Evolutionary conservation across 2,888 invertebrate genomes (phyloP).

Genomic region (Megastigmus dorsalis): DNA sequence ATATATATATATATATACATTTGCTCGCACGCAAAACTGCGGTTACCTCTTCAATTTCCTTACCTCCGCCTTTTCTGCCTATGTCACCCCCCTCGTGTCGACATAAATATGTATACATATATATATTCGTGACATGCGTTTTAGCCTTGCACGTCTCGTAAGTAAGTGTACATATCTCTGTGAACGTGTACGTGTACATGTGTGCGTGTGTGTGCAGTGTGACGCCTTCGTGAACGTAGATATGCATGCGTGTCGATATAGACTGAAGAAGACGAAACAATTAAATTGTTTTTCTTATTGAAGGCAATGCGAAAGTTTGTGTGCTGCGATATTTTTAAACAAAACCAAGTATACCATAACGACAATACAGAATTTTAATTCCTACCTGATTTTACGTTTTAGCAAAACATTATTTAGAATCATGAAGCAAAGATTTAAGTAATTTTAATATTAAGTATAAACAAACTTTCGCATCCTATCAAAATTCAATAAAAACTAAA

Average conservation of each 20-base stretch:
- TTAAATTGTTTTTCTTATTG: background rate
- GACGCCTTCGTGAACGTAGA: slow-evolving; percentile 5
- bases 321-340: no score
- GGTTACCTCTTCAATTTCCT: background rate
- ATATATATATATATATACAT: background rate
- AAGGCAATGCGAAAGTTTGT: background rate
- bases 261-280: background rate
- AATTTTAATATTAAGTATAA: no score
- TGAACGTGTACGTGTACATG: slow-evolving; percentile 47
- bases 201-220: background rate
- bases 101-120: no score
- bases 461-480: no score
- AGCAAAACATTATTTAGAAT: no score
- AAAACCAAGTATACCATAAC: no score
- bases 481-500: no score
- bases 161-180: slow-evolving; percentile 33
- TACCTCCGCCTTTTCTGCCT: background rate
- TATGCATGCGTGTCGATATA: slow-evolving; percentile 20
- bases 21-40: slow-evolving; percentile 4
- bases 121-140: slow-evolving; percentile 33
- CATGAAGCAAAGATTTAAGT: background rate
- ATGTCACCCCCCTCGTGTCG: background rate
- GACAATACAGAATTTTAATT: no score
- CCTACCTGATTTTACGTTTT: no score
- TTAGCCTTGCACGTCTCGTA: slow-evolving; percentile 37